These are phyloP conservation scores for Onchidella celtica DNA, from an alignment of 2,888 invertebrate genomes.

Conservation along the genomic window DNA sequence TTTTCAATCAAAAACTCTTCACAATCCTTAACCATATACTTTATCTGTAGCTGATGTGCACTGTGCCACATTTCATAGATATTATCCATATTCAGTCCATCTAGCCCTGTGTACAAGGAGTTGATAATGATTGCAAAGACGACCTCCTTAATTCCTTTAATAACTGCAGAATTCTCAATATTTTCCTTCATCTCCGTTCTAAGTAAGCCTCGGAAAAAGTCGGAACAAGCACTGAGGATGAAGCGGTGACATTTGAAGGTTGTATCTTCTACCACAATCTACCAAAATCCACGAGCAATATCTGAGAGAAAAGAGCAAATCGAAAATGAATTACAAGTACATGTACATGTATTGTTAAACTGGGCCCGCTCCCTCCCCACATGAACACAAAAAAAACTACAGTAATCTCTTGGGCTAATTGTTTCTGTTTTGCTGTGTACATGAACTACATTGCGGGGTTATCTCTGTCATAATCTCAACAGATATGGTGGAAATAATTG, in stretches of 20 bases:
- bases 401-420: too few relatives aligned
- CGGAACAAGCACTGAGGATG: conserved; percentile 2
- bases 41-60: neutral
- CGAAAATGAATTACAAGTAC: too few relatives aligned
- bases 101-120: conserved; percentile 3
- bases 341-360: too few relatives aligned
- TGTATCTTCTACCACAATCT: neutral
- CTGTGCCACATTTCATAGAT: neutral
- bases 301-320: too few relatives aligned
- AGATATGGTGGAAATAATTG: too few relatives aligned
- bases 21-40: conserved; percentile 2
- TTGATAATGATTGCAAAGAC: conserved; percentile 10
- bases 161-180: neutral
- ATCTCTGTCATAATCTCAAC: too few relatives aligned
- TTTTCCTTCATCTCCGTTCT: neutral
- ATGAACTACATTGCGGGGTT: too few relatives aligned
- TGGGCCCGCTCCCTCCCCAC: too few relatives aligned
- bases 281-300: too few relatives aligned
- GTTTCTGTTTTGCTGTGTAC: too few relatives aligned
- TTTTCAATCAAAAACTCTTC: neutral
- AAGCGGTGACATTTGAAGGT: neutral
- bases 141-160: neutral
- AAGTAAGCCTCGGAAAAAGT: neutral
- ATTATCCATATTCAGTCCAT: neutral
- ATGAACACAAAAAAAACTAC: too few relatives aligned